A percentile compares a stretch with the other conserved stretches of the same genome.
Evolutionary conservation across 2,113 vertebrate genomes (phyloP).

Genomic region (Cyrtonyx montezumae): DNA sequence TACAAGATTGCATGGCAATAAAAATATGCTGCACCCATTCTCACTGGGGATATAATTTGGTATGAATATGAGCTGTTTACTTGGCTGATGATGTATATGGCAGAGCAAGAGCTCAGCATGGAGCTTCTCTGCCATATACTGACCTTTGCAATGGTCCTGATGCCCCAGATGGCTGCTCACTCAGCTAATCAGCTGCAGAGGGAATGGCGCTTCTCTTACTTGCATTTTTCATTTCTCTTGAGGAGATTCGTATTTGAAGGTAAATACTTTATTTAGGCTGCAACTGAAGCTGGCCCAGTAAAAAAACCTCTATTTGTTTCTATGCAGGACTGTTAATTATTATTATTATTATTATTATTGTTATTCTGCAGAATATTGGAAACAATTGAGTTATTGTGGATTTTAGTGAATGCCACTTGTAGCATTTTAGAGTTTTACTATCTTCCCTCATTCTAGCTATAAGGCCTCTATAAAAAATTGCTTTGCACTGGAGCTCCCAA

Average conservation of each 20-base stretch:
- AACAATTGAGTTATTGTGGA: neutral
- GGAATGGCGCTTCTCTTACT: neutral
- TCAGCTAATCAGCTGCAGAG: neutral
- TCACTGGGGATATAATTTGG: neutral
- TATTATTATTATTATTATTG: neutral
- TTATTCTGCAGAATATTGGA: neutral
- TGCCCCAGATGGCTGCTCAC: rapidly evolving
- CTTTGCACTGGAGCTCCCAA: neutral
- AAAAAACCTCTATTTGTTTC: conserved; percentile 18
- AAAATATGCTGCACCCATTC: neutral
- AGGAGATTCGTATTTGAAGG: neutral
- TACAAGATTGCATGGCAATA: neutral
- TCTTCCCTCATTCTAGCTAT: neutral
- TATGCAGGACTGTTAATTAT: neutral
- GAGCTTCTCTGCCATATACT: neutral
- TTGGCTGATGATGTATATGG: neutral
- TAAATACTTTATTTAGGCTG: neutral
- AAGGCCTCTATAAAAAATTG: neutral
- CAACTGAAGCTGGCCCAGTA: neutral
- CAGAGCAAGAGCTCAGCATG: neutral
- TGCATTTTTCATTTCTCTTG: neutral
- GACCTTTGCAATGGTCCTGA: neutral
- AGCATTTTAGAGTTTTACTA: neutral
- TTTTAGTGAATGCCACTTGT: neutral
- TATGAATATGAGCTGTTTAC: neutral